Conservation (phyloP, 2,113 vertebrate genomes). For the Xenopus tropicalis region UCB_Xtro_10.0 CM004445.2:127158501-127159000, state of each 20-base stretch:
- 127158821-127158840: slow-evolving; percentile 49
- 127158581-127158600: slow-evolving; percentile 44
- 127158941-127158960: slow-evolving; percentile 53
- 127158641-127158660: slow-evolving; percentile 45
- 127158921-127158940: slow-evolving; percentile 41
- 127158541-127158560: slow-evolving; percentile 59
- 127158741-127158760: slow-evolving; percentile 45
- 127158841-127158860: slow-evolving; percentile 58
- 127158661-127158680: slow-evolving; percentile 53
- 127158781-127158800: slow-evolving; percentile 55
- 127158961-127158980: slow-evolving; percentile 45
- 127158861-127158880: slow-evolving; percentile 43
- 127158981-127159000: background rate
- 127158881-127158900: slow-evolving; percentile 41
- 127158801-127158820: slow-evolving; percentile 46
- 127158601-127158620: slow-evolving; percentile 56
- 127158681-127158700: slow-evolving; percentile 56
- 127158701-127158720: background rate
- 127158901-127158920: slow-evolving; percentile 34
- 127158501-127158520: slow-evolving; percentile 56
- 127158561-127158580: slow-evolving; percentile 50
- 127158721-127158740: background rate
- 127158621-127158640: slow-evolving; percentile 34
- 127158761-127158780: slow-evolving; percentile 55
- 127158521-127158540: slow-evolving; percentile 56